Base-by-base conservation (phyloP, 1,140 invertebrate species). In the Dermatophagoides farinae region DNA sequence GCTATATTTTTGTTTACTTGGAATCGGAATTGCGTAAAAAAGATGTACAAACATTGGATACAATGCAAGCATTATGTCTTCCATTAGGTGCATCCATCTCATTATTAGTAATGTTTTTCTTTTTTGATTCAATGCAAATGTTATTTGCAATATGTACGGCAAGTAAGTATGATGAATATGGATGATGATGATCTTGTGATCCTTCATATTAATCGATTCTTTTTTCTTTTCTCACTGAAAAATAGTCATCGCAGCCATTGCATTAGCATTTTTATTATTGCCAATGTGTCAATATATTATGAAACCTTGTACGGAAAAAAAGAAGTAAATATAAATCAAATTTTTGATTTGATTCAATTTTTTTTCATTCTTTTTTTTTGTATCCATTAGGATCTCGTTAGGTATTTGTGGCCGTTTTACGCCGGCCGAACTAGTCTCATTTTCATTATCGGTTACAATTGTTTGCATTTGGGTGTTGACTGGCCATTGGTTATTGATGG, bases 51-150 rank as follows among this genome's bases (percentile, higher is more conserved):
- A 96, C 90, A 0, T 74, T 97, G 68, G 90, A 95, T 73, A 90
- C 89, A 60, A 88, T 93, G 82, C 91, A 97, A 74, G 92, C 91
- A 64, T 79, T 96, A 66, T 95, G 91, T 77, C 78, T 97, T 71
- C 92, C 92, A 58, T 78, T 97, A 53, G 89, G 89, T 69, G 91
- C 92, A 66, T 95, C 90, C 61, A 83, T 95, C 66, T 93, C 91
- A 58, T 78, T 97, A 60, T 81, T 97, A 20, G 81, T 96, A 63
- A 96, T 97, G 91, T 97, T 96, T 74, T 92, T 96, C 77, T 97
- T 95, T 74, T 96, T 97, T 70, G 91, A 97, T 75, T 95, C 90
- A 57, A 91, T 97, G 84, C 91, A 96, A 75, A 75, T 93, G 77
- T 79, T 96, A 6, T 93, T 97, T 76, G 91, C 91, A 54, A 88